A percentile compares a stretch with the other conserved stretches of the same genome.
phyloP scores from a whole-genome alignment of 1,140 invertebrate genomes.

The Cydia pomonella region DNA sequence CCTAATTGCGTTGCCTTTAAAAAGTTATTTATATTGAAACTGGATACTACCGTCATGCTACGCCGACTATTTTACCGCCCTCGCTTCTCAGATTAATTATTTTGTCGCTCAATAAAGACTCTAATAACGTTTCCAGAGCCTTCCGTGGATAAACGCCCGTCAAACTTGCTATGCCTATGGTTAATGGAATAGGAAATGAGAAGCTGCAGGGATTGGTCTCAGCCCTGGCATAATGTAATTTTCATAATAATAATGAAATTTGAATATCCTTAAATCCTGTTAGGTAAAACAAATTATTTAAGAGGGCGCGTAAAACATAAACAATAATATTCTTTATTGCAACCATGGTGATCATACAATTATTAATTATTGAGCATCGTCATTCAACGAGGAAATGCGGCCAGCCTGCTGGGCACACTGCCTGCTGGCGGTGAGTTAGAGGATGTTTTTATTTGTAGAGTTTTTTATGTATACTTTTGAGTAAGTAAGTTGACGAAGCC shows the following conservation, averaged over 20 bases:
- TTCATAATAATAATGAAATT: background rate
- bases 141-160: background rate
- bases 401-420: too few species aligned
- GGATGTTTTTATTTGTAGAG: too few species aligned
- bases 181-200: conserved; percentile 7
- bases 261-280: background rate
- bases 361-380: too few species aligned
- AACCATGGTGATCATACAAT: too few species aligned
- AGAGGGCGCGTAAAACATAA: too few species aligned
- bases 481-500: too few species aligned
- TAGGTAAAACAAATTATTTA: too few species aligned
- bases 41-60: background rate
- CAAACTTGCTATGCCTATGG: background rate
- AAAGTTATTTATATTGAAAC: background rate
- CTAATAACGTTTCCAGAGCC: conserved; percentile 11
- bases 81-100: conserved; percentile 23
- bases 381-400: too few species aligned
- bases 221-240: background rate
- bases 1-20: background rate
- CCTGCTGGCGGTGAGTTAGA: too few species aligned
- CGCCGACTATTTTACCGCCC: background rate
- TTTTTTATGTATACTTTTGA: too few species aligned
- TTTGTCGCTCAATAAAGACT: conserved; percentile 30
- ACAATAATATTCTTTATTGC: too few species aligned
- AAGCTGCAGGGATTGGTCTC: background rate